Base-by-base conservation (phyloP, 2,888 invertebrate species). In the Argyra leucocephala region DNA sequence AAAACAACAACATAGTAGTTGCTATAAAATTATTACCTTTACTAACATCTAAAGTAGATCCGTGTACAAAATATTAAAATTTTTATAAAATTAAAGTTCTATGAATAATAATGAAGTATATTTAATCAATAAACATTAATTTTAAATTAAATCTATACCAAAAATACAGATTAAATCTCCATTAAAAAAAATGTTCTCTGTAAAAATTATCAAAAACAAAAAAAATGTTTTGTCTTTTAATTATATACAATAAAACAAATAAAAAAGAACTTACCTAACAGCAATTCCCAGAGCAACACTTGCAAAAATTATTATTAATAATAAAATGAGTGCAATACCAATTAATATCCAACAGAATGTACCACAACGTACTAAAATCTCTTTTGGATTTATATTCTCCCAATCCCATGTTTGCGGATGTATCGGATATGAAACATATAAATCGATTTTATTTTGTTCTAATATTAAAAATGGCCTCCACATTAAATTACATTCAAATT, bases 381-480 rank as follows among this genome's bases (percentile, higher is more conserved):
- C 24, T 24, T n/a, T 21, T 65, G n/a, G 24, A 57, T 48, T 21
- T 24, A 63, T 15, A 65, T 37, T 59, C 59, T 58, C 26, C 31
- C 24, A 31, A 21, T 61, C 26, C 80, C 80, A 80, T 70, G 78
- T 76, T 57, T 77, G 78, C 18, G 80, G 79, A 57, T 76, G 69
- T 58, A 80, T 74, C 58, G 78, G 77, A 70, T 80, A 80, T 26
- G 79, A 77, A 37, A 76, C 76, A 67, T 78, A 80, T 48, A 72
- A 72, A 48, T 72, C 73, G 60, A 74, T 71, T 69, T 74, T 73
- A 57, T 74, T 75, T 64, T 76, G 75, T 70, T 80, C 78, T 64
- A 80, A 71, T 67, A 80, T 79, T 64, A 80, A 72, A 69, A 80
- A 70, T 6, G 80, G 80, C 21, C 80, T 74, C 78, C 79, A 80